These are phyloP conservation scores for Siderastrea siderea DNA, from an alignment of 92 coral and sea anemone species.

Conservation along the genomic window DNA sequence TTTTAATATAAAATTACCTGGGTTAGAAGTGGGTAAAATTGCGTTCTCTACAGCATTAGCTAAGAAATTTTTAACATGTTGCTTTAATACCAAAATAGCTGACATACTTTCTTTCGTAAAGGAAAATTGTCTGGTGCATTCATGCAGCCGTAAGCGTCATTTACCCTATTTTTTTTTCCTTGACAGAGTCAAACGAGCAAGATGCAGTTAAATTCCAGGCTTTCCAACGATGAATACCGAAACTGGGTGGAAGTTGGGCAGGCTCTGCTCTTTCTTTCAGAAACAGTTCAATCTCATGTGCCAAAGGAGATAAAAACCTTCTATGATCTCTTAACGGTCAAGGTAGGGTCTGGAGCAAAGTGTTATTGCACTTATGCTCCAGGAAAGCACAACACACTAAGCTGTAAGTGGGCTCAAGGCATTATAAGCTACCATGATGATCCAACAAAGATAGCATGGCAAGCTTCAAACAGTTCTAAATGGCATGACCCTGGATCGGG, in stretches of 20 bases:
- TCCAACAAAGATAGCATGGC: conserved; percentile 17
- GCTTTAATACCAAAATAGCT: no score
- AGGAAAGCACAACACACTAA: not conserved
- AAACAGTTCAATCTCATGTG: not conserved
- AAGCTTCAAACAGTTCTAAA: conserved; percentile 21
- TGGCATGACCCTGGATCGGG: conserved; percentile 20
- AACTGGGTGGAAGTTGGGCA: conserved; percentile 43
- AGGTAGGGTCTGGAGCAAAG: conserved; percentile 20
- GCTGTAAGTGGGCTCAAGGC: conserved; percentile 45
- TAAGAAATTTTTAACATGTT: no score
- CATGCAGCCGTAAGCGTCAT: not conserved
- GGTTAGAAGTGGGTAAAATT: no score
- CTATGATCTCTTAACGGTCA: not conserved
- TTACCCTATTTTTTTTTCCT: no score
- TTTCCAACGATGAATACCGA: conserved; percentile 17
- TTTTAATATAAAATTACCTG: no score
- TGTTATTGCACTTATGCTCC: conserved; percentile 21
- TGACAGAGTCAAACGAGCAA: not conserved
- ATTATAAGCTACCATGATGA: conserved; percentile 18
- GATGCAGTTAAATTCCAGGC: conserved; percentile 6
- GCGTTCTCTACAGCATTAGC: no score
- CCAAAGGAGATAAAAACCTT: conserved; percentile 1
- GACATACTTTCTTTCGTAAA: not conserved
- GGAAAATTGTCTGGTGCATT: not conserved
- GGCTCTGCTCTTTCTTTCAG: conserved; percentile 26